Conservation (phyloP, 2,113 vertebrate species). For the Grus americana region DNA sequence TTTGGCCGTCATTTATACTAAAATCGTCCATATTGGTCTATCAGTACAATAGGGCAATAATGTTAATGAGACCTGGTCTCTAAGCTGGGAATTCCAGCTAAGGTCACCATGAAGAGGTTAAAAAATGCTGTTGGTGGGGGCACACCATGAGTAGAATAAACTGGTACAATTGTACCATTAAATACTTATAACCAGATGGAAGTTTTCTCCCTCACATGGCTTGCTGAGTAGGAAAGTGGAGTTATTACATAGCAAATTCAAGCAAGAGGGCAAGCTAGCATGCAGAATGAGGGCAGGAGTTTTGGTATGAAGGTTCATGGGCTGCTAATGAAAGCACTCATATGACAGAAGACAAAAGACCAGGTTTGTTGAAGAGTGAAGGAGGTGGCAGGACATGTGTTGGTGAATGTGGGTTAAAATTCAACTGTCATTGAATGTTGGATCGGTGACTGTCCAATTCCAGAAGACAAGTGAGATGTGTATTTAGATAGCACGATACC, state of each 20-base stretch:
- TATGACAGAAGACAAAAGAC: neutral
- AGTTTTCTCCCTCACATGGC: neutral
- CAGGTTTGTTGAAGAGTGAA: neutral
- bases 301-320: neutral
- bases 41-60: neutral
- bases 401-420: neutral
- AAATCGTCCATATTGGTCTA: neutral
- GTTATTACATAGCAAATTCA: neutral
- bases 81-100: neutral
- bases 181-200: neutral
- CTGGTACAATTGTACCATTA: neutral
- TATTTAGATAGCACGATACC: neutral
- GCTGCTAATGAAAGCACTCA: neutral
- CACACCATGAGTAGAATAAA: neutral
- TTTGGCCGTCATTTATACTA: neutral
- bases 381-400: fast-evolving
- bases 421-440: neutral
- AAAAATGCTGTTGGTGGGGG: neutral
- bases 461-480: neutral
- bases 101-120: neutral
- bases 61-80: neutral
- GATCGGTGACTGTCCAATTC: neutral
- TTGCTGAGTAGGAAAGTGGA: neutral
- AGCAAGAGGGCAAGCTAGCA: neutral
- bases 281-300: neutral